Conservation (phyloP, 2,888 invertebrate species). For the Xestia sexstrigata region DNA sequence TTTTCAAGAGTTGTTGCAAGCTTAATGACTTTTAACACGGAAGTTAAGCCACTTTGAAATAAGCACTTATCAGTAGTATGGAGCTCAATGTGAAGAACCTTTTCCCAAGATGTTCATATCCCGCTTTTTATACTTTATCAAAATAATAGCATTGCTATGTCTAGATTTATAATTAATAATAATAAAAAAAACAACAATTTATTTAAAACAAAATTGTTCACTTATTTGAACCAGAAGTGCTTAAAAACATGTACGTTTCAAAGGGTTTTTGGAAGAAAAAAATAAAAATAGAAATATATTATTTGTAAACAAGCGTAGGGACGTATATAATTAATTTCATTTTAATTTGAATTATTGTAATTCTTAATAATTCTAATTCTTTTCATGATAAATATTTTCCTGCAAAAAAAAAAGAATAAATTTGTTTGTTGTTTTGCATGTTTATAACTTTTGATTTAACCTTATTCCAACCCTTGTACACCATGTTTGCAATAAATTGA, state of each 20-base stretch:
- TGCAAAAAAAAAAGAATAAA: too few species aligned
- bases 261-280: neutral
- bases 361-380: too few species aligned
- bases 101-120: neutral
- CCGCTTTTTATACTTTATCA: neutral
- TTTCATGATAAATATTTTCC: too few species aligned
- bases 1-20: constrained; percentile 1
- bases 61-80: neutral
- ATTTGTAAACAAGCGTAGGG: neutral
- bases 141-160: neutral
- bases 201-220: neutral
- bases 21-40: neutral
- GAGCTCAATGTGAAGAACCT: neutral
- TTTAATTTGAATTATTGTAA: neutral
- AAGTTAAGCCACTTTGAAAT: neutral
- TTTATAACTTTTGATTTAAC: neutral
- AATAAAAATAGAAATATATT: neutral
- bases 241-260: too few species aligned
- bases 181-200: neutral
- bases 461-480: neutral
- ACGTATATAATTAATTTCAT: neutral
- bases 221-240: neutral
- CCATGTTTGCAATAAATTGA: neutral
- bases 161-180: neutral
- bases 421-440: too few species aligned